These are phyloP conservation scores for Ectobius pallidus DNA, from an alignment of 2,888 invertebrate species.

Conservation along the genomic window DNA sequence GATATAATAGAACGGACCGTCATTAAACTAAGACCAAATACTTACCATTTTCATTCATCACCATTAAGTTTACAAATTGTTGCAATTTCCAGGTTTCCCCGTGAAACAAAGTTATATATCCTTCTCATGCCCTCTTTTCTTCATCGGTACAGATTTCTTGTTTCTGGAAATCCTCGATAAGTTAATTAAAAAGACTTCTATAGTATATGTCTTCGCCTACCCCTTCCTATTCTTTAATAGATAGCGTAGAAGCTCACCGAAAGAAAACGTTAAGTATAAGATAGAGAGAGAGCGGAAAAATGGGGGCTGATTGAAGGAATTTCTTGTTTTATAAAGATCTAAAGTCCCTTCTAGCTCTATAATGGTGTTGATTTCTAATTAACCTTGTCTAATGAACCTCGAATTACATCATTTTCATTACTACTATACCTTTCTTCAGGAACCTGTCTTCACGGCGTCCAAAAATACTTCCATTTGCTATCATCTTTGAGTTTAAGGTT, in stretches of 20 bases:
- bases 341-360: conserved; percentile 41
- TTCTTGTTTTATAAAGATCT: conserved; percentile 42
- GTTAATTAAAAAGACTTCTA: conserved; percentile 38
- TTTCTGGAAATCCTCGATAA: conserved; percentile 26
- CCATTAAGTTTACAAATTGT: background rate
- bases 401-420: conserved; percentile 45
- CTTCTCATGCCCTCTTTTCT: background rate
- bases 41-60: no score
- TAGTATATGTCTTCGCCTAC: conserved; percentile 13
- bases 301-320: conserved; percentile 35
- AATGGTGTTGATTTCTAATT: conserved; percentile 54
- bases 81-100: background rate
- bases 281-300: conserved; percentile 29
- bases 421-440: conserved; percentile 13
- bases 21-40: no score
- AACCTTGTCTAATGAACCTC: conserved; percentile 51
- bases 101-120: background rate
- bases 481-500: conserved; percentile 38
- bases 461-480: background rate
- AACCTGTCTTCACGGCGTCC: background rate
- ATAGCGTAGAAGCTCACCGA: no score
- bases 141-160: conserved; percentile 1
- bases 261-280: no score
- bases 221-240: conserved; percentile 12
- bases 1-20: no score